A percentile compares a stretch with the other conserved stretches of the same genome.
phyloP scores from a whole-genome alignment of 2,888 invertebrate species.

The Zootermopsis nevadensis region DNA sequence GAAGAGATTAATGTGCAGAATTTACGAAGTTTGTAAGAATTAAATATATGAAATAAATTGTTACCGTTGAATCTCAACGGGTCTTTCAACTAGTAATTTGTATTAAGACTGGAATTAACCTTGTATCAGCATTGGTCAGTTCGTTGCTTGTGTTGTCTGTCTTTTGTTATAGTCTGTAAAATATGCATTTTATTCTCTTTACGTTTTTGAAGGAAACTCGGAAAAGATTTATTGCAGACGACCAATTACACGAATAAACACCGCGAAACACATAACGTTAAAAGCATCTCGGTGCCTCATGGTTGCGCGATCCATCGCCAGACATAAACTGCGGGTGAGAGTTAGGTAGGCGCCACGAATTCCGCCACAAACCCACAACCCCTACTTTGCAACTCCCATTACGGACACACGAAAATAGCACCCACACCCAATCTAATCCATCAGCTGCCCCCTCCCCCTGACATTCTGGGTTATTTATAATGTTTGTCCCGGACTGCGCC shows the following conservation, averaged over 20 bases:
- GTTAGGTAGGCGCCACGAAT: background rate
- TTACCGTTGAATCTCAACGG: no score
- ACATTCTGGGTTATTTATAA: conserved; percentile 29
- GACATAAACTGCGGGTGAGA: background rate
- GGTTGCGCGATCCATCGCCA: background rate
- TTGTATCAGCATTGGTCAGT: no score
- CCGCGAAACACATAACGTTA: conserved; percentile 7
- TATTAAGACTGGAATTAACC: no score
- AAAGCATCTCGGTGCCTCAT: background rate
- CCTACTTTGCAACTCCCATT: conserved; percentile 11
- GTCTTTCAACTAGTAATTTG: no score
- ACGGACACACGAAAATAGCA: conserved; percentile 2
- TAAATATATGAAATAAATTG: no score
- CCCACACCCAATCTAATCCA: background rate
- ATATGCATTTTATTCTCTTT: no score
- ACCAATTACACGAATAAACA: background rate
- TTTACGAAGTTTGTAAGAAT: no score
- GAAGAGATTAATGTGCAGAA: no score
- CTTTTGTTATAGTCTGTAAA: no score
- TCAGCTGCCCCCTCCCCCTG: background rate
- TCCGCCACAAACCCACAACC: background rate
- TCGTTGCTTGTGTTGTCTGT: no score
- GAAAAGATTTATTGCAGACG: background rate
- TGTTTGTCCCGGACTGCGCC: conserved; percentile 23
- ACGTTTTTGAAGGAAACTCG: background rate